Conservation (phyloP, 2,888 invertebrate genomes). For the Mythimna lalbum region DNA sequence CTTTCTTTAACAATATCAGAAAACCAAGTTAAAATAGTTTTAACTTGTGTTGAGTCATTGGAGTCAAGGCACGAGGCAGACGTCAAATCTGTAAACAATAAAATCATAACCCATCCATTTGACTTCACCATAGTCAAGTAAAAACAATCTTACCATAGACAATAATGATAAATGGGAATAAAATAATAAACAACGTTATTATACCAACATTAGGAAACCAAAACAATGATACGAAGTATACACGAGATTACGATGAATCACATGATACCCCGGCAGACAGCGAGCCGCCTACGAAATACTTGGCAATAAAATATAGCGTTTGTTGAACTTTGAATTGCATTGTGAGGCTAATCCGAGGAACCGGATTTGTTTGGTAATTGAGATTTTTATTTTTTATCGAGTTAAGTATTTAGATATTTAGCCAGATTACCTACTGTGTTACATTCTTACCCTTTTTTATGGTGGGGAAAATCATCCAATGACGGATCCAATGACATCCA, state of each 20-base stretch:
- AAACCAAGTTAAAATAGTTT: neutral
- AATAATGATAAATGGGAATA: neutral
- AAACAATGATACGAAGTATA: constrained; percentile 33
- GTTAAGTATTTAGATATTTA: neutral
- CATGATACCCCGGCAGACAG: constrained; percentile 42
- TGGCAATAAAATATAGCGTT: constrained; percentile 53
- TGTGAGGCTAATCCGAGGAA: constrained; percentile 29
- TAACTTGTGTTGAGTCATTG: neutral
- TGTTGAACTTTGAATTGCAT: constrained; percentile 60
- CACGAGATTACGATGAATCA: constrained; percentile 55
- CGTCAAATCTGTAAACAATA: neutral
- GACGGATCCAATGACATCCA: too few species aligned
- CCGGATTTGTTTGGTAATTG: constrained; percentile 1
- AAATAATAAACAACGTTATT: constrained; percentile 17
- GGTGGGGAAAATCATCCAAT: too few species aligned
- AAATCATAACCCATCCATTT: too few species aligned
- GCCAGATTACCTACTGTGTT: neutral
- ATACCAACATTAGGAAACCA: constrained; percentile 30
- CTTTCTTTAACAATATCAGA: too few species aligned
- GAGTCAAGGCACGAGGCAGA: neutral
- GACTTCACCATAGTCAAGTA: too few species aligned
- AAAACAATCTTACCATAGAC: constrained; percentile 13
- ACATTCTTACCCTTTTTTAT: too few species aligned
- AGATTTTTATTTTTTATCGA: constrained; percentile 4
- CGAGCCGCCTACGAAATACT: constrained; percentile 58